Evolutionary conservation across 92 coral and sea anemone species (phyloP), one percentile per base, ranked within the genome.

Genomic region (Siderastrea siderea): DNA sequence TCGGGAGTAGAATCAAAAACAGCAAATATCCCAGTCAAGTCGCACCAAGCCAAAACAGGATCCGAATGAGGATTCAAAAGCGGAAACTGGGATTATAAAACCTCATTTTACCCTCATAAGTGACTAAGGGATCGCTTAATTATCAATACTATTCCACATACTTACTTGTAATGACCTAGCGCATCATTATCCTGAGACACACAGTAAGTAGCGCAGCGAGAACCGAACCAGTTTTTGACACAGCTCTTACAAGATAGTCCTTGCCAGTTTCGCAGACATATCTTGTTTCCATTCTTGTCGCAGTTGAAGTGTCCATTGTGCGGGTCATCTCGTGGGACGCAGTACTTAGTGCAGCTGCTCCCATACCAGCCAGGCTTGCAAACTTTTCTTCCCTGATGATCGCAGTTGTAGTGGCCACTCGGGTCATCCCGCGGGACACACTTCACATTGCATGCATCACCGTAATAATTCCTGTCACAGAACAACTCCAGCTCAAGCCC

Each of bases 81-180:
- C 38, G 38, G 38, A 26, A 26, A 26, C 38, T 26, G 38, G 38
- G 38, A 26, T 26, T 26, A 26, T 26, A 26, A 26, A 26, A 26
- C 38, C 38, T 26, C 38, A 26, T 26, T 26, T 0, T 26, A 26
- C 38, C 38, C 38, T 26, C 38, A 26, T 26, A 26, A 26, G 38
- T 26, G 38, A 26, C 38, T 26, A 26, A 0, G 38, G 38, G 38
- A 26, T 26, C 38, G 38, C 38, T 26, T 26, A 26, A 26, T 26
- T 26, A 26, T 26, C 38, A 26, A 26, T 26, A 26, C 38, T 26
- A 26, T 26, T 26, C 38, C 38, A 26, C 38, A 83, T 62, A 74
- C 87, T 84, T 82, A 83, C 83, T 84, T 90, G 88, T 94, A 96
- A 78, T 95, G 92, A 5, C 96, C 96, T 6, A 13, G 71, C 9